These are phyloP conservation scores for Hippoglossus hippoglossus DNA, from an alignment of 2,797 vertebrate genomes.

Conservation along the genomic window DNA sequence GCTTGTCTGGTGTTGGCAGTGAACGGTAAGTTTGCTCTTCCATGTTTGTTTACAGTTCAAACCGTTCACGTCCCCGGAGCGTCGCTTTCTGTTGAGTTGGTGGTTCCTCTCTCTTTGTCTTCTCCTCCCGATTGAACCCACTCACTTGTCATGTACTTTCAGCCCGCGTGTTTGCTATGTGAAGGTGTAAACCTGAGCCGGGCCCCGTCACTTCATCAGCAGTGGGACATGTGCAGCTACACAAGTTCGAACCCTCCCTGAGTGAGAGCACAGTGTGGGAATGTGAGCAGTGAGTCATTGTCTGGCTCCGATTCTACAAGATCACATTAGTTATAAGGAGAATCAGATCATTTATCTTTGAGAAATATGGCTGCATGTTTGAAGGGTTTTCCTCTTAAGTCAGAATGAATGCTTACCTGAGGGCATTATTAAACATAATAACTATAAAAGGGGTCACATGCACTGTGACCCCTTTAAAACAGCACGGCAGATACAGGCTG, in stretches of 20 bases:
- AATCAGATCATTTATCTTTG: too few species aligned
- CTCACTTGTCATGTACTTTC: neutral
- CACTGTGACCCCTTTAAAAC: conserved; percentile 34
- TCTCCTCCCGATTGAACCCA: neutral
- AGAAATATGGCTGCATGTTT: too few species aligned
- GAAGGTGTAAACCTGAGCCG: too few species aligned
- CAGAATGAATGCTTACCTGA: too few species aligned
- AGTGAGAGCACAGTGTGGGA: conserved; percentile 22
- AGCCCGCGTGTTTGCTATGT: too few species aligned
- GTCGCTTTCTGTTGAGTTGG: neutral
- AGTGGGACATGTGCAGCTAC: conserved; percentile 10
- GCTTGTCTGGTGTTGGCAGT: conserved; percentile 64
- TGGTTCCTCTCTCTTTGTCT: too few species aligned
- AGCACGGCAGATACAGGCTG: neutral
- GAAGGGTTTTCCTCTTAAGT: too few species aligned
- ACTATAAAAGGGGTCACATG: conserved; percentile 4
- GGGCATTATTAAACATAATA: too few species aligned
- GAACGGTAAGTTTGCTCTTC: conserved; percentile 72
- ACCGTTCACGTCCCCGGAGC: neutral
- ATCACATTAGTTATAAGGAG: neutral
- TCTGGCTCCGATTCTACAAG: conserved; percentile 2
- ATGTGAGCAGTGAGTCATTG: conserved; percentile 14
- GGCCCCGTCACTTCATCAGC: too few species aligned
- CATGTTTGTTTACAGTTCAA: conserved; percentile 50
- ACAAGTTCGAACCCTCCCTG: conserved; percentile 19